Conservation (phyloP, 2,113 vertebrate species). For the Corydoras maculifer region DNA sequence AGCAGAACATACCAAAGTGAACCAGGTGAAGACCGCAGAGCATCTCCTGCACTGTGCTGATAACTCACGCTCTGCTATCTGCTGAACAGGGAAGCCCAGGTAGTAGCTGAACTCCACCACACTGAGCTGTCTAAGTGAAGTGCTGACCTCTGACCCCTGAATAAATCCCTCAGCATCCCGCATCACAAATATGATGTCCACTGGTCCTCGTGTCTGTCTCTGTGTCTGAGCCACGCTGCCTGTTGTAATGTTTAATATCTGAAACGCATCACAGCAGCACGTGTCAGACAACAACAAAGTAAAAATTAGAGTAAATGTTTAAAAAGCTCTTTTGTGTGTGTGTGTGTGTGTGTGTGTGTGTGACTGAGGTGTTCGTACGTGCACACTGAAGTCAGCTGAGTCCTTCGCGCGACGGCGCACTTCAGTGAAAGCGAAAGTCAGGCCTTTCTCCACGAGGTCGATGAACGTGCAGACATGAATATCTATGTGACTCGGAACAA, state of each 20-base stretch:
- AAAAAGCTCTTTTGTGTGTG: too few relatives aligned
- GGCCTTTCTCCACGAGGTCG: slow-evolving; percentile 80
- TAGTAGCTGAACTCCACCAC: slow-evolving; percentile 97
- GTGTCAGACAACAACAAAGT: background rate
- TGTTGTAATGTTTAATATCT: slow-evolving; percentile 87
- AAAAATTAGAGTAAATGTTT: too few relatives aligned
- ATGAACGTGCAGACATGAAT: slow-evolving; percentile 85
- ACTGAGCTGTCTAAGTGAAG: slow-evolving; percentile 75
- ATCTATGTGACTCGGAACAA: slow-evolving; percentile 82
- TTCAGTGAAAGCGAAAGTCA: slow-evolving; percentile 78
- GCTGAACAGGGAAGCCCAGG: slow-evolving; percentile 88
- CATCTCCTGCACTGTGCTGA: background rate
- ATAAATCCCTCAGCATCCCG: slow-evolving; percentile 64
- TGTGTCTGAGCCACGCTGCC: slow-evolving; percentile 42
- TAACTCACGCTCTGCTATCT: slow-evolving; percentile 93
- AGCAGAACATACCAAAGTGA: background rate
- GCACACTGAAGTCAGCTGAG: slow-evolving; percentile 79
- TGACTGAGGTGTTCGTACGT: slow-evolving; percentile 64
- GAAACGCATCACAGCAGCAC: slow-evolving; percentile 15
- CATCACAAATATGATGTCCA: slow-evolving; percentile 79
- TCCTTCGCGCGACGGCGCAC: slow-evolving; percentile 70
- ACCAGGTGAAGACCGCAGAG: background rate
- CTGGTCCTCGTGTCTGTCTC: slow-evolving; percentile 70
- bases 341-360: too few relatives aligned
- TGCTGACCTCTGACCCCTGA: slow-evolving; percentile 82